A percentile compares a stretch with the other conserved stretches of the same genome.
Evolutionary conservation across 2,797 vertebrate species (phyloP).

Genomic region (Tinamus major): DNA sequence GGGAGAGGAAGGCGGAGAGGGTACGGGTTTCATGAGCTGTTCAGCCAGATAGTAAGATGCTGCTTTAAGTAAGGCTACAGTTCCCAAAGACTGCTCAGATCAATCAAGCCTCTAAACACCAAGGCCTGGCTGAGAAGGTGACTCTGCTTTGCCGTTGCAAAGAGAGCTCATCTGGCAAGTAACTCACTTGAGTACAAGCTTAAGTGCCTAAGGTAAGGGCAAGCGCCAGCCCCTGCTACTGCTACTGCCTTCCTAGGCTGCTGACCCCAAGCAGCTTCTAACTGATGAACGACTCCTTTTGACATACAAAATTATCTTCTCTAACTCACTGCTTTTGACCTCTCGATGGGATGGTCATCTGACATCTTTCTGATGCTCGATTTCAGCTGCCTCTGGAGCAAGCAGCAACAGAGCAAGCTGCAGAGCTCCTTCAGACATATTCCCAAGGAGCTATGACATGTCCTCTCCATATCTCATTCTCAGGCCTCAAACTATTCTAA

Average conservation of each 20-base stretch:
- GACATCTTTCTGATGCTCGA: not conserved
- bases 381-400: not conserved
- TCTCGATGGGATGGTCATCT: not conserved
- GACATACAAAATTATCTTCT: not conserved
- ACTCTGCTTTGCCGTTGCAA: not conserved
- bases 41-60: not conserved
- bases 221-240: not conserved
- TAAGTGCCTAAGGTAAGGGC: not conserved
- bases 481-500: not conserved
- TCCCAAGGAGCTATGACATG: not conserved
- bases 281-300: not conserved
- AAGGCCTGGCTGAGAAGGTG: not conserved
- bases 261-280: not conserved
- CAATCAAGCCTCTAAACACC: not conserved
- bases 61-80: not conserved
- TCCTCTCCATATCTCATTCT: not conserved
- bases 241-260: not conserved
- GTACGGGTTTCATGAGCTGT: not conserved
- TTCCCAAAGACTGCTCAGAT: not conserved
- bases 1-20: not conserved
- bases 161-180: not conserved
- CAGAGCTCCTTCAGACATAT: not conserved
- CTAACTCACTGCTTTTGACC: rapidly evolving
- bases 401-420: not conserved
- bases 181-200: not conserved